Conservation (phyloP, 2,797 vertebrate genomes). For the Alectoris magna region DNA sequence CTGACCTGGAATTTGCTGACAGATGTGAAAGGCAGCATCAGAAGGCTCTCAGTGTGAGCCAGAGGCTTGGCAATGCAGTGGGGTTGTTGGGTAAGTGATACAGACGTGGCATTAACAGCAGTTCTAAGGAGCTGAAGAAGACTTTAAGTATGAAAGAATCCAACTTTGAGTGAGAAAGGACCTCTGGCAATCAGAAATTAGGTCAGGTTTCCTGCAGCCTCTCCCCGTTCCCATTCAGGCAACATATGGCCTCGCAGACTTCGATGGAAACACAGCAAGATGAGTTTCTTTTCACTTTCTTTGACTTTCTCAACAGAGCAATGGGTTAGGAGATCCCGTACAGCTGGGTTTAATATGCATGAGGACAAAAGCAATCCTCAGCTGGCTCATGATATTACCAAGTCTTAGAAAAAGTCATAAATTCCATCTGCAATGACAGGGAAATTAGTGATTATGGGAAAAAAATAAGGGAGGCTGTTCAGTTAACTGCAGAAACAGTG, state of each 20-base stretch:
- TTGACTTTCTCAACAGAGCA: neutral
- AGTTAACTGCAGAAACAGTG: neutral
- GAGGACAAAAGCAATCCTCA: constrained; percentile 26
- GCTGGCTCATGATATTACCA: constrained; percentile 5
- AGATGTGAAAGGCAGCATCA: neutral
- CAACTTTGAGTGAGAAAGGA: neutral
- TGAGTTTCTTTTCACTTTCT: neutral
- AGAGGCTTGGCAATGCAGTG: neutral
- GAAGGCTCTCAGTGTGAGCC: neutral
- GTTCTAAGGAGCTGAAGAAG: neutral
- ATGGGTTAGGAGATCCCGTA: neutral
- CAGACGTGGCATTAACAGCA: neutral
- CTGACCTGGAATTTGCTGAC: neutral
- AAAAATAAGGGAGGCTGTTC: neutral
- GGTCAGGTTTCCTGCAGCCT: neutral
- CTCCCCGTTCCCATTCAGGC: neutral
- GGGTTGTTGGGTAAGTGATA: neutral
- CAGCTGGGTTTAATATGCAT: neutral
- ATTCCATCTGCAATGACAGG: neutral
- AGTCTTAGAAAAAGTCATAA: constrained; percentile 27
- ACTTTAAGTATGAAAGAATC: neutral
- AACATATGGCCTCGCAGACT: neutral
- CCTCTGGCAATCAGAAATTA: neutral
- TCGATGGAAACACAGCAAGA: neutral
- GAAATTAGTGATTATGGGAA: neutral